These are phyloP conservation scores for Lutjanus campechanus DNA, from an alignment of 2,797 vertebrate species.

Conservation along the genomic window DNA sequence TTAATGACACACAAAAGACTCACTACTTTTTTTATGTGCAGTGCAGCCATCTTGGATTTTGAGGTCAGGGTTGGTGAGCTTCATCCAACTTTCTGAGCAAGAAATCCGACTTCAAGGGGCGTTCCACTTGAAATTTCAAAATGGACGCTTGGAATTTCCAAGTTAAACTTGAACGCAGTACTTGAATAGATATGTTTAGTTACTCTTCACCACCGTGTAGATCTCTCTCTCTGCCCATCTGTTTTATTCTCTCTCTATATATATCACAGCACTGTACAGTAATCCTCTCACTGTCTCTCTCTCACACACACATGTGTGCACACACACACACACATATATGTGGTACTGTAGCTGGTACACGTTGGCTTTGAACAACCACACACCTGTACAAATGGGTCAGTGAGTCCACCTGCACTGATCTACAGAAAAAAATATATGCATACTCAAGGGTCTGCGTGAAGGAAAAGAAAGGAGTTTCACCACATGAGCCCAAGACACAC, in stretches of 20 bases:
- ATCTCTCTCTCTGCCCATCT: slow-evolving; percentile 20
- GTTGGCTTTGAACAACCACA: slow-evolving; percentile 34
- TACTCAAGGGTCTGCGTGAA: slow-evolving; percentile 10
- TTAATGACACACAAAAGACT: too few relatives aligned
- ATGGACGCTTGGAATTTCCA: too few relatives aligned
- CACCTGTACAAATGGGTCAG: slow-evolving; percentile 63
- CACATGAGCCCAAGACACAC: slow-evolving; percentile 18
- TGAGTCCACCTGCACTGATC: slow-evolving; percentile 57
- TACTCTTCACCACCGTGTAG: slow-evolving; percentile 6
- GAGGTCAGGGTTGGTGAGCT: too few relatives aligned
- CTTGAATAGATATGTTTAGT: not conserved
- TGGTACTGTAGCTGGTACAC: slow-evolving; percentile 27
- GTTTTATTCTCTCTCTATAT: slow-evolving; percentile 22
- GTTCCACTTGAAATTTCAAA: too few relatives aligned
- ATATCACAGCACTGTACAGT: slow-evolving; percentile 12
- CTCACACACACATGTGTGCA: slow-evolving; percentile 6
- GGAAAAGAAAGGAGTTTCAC: slow-evolving; percentile 26
- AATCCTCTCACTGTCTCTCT: slow-evolving; percentile 16
- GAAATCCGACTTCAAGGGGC: too few relatives aligned
- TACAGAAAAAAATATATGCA: slow-evolving; percentile 27
- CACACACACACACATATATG: not conserved
- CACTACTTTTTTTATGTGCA: too few relatives aligned
- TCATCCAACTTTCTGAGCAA: too few relatives aligned
- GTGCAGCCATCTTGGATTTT: too few relatives aligned
- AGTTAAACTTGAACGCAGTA: too few relatives aligned